phyloP scores from a whole-genome alignment of 2,888 invertebrate species.

The Myopa tessellatipennis region DNA sequence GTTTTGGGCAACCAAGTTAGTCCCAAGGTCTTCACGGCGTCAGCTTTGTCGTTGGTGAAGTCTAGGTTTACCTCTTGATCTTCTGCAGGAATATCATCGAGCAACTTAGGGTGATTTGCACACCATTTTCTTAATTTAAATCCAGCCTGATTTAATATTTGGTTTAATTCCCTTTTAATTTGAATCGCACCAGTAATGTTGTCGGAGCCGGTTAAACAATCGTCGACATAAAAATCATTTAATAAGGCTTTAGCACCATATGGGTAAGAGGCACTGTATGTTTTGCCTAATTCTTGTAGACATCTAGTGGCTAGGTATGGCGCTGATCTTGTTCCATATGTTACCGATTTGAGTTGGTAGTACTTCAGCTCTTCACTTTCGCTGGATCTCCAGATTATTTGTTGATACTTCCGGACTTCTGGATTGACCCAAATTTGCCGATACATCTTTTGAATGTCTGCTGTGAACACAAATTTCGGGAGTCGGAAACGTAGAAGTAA shows the following conservation, averaged over 20 bases:
- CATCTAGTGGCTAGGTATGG: too few relatives aligned
- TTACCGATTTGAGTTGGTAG: too few relatives aligned
- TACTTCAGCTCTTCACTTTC: too few relatives aligned
- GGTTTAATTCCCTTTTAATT: not conserved
- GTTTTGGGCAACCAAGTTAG: not conserved
- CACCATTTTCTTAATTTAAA: not conserved
- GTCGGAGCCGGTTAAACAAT: not conserved
- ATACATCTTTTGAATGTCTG: too few relatives aligned
- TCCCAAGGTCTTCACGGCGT: too few relatives aligned
- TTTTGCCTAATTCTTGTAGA: not conserved
- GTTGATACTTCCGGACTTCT: too few relatives aligned
- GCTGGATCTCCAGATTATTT: too few relatives aligned
- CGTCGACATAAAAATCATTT: conserved; percentile 12
- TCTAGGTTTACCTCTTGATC: not conserved
- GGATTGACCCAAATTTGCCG: too few relatives aligned
- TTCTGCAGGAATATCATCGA: not conserved
- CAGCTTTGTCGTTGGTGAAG: too few relatives aligned
- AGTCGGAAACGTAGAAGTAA: too few relatives aligned
- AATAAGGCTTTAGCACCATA: not conserved
- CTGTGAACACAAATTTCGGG: too few relatives aligned
- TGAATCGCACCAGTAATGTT: not conserved
- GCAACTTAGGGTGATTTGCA: not conserved
- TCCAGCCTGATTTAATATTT: not conserved
- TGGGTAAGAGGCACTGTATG: not conserved
- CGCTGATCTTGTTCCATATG: too few relatives aligned